Conservation (phyloP, 2,113 vertebrate species). For the Castor canadensis region DNA sequence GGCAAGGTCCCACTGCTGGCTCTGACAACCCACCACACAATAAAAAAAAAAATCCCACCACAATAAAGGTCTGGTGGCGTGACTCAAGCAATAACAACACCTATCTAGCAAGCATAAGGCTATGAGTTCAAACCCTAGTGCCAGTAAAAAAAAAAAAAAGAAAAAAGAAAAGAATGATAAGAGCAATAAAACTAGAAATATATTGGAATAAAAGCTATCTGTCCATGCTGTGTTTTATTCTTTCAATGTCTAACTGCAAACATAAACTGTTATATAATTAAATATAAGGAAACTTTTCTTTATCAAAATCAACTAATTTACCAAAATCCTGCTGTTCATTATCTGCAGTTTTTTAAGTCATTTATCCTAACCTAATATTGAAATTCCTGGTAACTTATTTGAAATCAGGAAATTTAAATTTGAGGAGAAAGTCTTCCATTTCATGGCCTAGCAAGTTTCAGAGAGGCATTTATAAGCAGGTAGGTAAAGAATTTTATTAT, state of each 20-base stretch:
- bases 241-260: background rate
- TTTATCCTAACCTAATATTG: background rate
- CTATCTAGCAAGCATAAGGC: too few relatives aligned
- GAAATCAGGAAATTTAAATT: background rate
- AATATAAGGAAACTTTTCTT: background rate
- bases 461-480: background rate
- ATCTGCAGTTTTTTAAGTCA: background rate
- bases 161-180: background rate
- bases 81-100: too few relatives aligned
- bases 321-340: background rate
- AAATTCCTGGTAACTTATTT: background rate
- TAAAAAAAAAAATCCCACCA: too few relatives aligned
- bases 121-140: too few relatives aligned
- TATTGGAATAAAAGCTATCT: background rate
- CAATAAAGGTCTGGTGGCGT: too few relatives aligned
- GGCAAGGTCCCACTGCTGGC: too few relatives aligned
- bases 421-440: background rate
- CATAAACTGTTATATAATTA: background rate
- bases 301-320: slow-evolving; percentile 25
- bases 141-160: slow-evolving; percentile 18
- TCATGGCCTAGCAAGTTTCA: background rate
- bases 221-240: background rate
- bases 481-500: background rate
- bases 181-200: background rate
- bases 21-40: too few relatives aligned